Evolutionary conservation across 1,140 invertebrate genomes (phyloP).

Genomic region (Chironomus striatipennis): DNA sequence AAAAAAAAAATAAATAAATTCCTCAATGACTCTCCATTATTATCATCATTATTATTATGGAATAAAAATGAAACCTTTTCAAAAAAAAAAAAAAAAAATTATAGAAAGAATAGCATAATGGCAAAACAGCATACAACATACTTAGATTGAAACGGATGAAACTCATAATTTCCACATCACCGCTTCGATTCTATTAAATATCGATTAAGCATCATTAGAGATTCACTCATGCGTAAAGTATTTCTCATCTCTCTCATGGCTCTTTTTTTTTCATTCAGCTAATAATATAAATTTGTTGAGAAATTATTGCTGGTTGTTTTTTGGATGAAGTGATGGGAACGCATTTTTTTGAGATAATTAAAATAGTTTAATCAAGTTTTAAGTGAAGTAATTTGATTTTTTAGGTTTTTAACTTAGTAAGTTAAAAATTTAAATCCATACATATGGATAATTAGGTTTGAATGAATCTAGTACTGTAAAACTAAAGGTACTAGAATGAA

Average conservation of each 20-base stretch:
- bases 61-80: too few relatives aligned
- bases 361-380: too few relatives aligned
- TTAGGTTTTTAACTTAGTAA: too few relatives aligned
- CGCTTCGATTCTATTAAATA: slow-evolving; percentile 13
- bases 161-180: slow-evolving; percentile 12
- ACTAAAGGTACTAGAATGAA: too few relatives aligned
- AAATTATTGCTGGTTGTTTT: too few relatives aligned
- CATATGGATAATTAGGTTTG: too few relatives aligned
- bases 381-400: too few relatives aligned
- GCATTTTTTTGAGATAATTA: too few relatives aligned
- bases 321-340: too few relatives aligned
- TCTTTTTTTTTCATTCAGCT: not conserved
- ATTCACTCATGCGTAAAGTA: slow-evolving; percentile 12
- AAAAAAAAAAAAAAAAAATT: not conserved
- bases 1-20: not conserved
- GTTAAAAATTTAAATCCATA: too few relatives aligned
- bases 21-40: not conserved
- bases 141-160: not conserved
- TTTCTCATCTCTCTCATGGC: slow-evolving; percentile 5
- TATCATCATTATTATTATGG: not conserved
- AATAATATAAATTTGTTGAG: not conserved
- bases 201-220: slow-evolving; percentile 12
- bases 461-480: too few relatives aligned
- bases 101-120: not conserved
- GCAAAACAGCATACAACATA: not conserved